phyloP scores from a whole-genome alignment of 1,140 invertebrate species.

The Amyelois transitella region DNA sequence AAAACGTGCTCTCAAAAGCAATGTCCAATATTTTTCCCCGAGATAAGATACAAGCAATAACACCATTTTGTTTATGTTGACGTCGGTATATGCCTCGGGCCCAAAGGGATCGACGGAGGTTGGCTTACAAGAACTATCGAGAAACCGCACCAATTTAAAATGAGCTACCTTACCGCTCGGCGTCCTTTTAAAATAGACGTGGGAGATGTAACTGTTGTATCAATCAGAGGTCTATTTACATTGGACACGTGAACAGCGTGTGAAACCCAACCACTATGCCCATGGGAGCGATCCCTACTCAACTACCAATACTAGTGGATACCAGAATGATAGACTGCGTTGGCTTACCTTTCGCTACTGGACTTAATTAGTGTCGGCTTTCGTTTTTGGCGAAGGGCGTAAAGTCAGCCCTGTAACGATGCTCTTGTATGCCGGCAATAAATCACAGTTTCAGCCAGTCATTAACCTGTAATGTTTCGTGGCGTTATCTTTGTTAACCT shows the following conservation, averaged over 20 bases:
- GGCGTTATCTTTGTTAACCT: background rate
- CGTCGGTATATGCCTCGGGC: slow-evolving; percentile 49
- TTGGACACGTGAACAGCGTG: slow-evolving; percentile 30
- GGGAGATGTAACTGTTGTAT: slow-evolving; percentile 26
- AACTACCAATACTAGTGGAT: slow-evolving; percentile 35
- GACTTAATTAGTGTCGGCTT: slow-evolving; percentile 11
- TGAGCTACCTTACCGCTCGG: slow-evolving; percentile 20
- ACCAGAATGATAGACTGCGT: slow-evolving; percentile 38
- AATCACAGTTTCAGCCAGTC: background rate
- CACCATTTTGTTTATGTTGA: slow-evolving; percentile 66
- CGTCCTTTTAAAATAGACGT: slow-evolving; percentile 11
- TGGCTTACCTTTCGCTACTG: slow-evolving; percentile 6
- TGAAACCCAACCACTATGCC: slow-evolving; percentile 40
- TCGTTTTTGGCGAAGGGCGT: background rate
- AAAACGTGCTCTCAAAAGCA: slow-evolving; percentile 36
- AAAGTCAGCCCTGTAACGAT: background rate
- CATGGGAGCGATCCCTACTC: slow-evolving; percentile 34
- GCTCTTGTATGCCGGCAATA: background rate
- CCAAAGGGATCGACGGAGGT: slow-evolving; percentile 37
- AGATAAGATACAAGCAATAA: slow-evolving; percentile 64
- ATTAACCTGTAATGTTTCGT: background rate
- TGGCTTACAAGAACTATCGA: slow-evolving; percentile 52
- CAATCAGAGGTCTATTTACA: slow-evolving; percentile 25
- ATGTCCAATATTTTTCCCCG: slow-evolving; percentile 50
- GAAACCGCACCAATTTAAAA: slow-evolving; percentile 20